A percentile compares a stretch with the other conserved stretches of the same genome.
These are phyloP conservation scores for Phaethornis superciliosus DNA, from an alignment of 2,113 vertebrate genomes.

Conservation along the genomic window DNA sequence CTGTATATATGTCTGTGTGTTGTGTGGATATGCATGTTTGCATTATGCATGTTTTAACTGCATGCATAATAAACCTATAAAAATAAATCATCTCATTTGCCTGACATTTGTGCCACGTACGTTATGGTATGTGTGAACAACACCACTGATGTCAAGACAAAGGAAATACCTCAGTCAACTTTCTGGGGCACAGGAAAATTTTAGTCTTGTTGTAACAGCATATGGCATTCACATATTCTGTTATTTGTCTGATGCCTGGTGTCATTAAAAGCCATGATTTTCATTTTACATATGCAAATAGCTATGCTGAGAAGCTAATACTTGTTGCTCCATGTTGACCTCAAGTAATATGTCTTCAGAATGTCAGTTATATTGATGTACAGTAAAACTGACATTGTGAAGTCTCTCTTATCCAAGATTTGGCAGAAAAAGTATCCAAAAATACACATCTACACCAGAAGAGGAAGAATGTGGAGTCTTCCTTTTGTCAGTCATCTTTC, in stretches of 20 bases:
- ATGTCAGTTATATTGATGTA: neutral
- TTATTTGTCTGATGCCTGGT: slow-evolving; percentile 4
- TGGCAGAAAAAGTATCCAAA: neutral
- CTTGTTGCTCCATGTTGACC: slow-evolving; percentile 34
- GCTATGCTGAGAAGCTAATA: neutral
- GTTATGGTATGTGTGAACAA: neutral
- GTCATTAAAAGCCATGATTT: slow-evolving; percentile 34
- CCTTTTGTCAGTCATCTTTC: neutral
- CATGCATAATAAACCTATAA: slow-evolving; percentile 34
- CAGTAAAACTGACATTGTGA: slow-evolving; percentile 11
- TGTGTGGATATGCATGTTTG: neutral
- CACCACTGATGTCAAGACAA: slow-evolving; percentile 1
- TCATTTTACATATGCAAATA: neutral
- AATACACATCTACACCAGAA: neutral
- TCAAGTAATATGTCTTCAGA: slow-evolving; percentile 29
- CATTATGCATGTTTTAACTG: slow-evolving; percentile 45
- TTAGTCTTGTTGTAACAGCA: neutral
- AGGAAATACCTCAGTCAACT: neutral
- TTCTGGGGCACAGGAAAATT: slow-evolving; percentile 5
- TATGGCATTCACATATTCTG: slow-evolving; percentile 26
- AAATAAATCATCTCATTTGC: slow-evolving; percentile 26
- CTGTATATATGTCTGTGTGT: slow-evolving; percentile 2
- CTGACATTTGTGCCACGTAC: neutral
- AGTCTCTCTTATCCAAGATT: neutral
- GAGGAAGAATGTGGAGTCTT: neutral